Evolutionary conservation across 2,888 invertebrate species (phyloP).

Genomic region (Himalopsyche kuldschensis): DNA sequence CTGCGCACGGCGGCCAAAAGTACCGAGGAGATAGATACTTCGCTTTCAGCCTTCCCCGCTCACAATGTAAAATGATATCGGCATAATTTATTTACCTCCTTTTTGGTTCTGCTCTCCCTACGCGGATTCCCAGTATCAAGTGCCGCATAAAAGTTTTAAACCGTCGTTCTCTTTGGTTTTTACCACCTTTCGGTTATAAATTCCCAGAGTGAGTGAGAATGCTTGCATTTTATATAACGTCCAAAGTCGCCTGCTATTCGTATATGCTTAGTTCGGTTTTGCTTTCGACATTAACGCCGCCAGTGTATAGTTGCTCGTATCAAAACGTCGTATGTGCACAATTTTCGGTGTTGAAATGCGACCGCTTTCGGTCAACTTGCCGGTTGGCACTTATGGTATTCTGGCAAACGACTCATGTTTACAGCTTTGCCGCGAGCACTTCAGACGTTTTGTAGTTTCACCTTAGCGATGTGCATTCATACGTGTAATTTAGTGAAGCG

Average conservation of each 20-base stretch:
- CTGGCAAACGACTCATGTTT: neutral
- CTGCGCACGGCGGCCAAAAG: slow-evolving; percentile 16
- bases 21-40: neutral
- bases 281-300: neutral
- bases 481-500: slow-evolving; percentile 25
- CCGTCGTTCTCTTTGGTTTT: neutral
- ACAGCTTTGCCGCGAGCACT: neutral
- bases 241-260: neutral
- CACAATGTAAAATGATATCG: neutral
- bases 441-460: neutral
- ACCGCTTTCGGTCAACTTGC: neutral
- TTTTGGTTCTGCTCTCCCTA: neutral
- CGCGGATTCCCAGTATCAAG: neutral
- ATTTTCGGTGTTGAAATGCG: neutral
- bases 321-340: neutral
- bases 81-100: slow-evolving; percentile 1
- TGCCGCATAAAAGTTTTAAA: neutral
- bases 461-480: slow-evolving; percentile 15
- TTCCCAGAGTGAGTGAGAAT: neutral
- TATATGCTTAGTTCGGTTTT: neutral
- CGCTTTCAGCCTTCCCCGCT: neutral
- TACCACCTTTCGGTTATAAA: slow-evolving; percentile 4
- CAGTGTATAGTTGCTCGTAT: neutral
- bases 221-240: neutral
- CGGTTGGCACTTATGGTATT: neutral